Evolutionary conservation across 2,888 invertebrate genomes (phyloP), one percentile per base, ranked within the genome.

Genomic region (Sturmia bella): DNA sequence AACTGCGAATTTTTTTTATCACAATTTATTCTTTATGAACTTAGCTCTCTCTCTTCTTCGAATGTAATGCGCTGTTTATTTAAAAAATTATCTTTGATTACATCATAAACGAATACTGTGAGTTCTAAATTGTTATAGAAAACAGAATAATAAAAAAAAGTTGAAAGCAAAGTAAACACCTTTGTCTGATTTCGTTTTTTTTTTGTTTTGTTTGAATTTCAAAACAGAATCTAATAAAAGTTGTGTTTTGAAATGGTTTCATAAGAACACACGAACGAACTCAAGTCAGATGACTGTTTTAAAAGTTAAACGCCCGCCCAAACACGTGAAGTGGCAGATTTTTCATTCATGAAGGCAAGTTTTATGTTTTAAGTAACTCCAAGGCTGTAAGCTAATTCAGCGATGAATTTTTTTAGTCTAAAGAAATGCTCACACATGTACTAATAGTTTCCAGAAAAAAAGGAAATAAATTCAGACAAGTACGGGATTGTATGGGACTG

Each of bases 41-140:
- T 68, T 68, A 24, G 54, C 27, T 68, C 41, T 59, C 27, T 68
- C 41, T 59, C 41, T 19, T 59, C 68, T 57, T 4, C 68, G 2
- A 75, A 50, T 12, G 37, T 64, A 75, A 59, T 69, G 68, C 59
- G 52, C 50, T 68, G 68, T 75, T 75, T 52, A 57, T 68, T 59
- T 68, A 68, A 68, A 68, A 75, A 75, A 68, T 75, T 75, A 68
- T 50, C 41, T 61, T 54, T 80, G 80, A 80, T 80, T 76, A 72
- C 80, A 80, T 80, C 76, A 76, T 72, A 56, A 63, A 15, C 39
- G 50, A 11, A 17, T 6, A 72, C 63, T 75, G 56, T 72, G 76
- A 72, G 41, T 66, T 59, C 66, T 61, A 70, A 75, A 54, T 19
- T 54, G n/a, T 50, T 54, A n/a, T 21, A 50, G 50, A 21, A 48